Conservation (phyloP, 2,888 invertebrate genomes). For the Tachystola acroxantha region DNA sequence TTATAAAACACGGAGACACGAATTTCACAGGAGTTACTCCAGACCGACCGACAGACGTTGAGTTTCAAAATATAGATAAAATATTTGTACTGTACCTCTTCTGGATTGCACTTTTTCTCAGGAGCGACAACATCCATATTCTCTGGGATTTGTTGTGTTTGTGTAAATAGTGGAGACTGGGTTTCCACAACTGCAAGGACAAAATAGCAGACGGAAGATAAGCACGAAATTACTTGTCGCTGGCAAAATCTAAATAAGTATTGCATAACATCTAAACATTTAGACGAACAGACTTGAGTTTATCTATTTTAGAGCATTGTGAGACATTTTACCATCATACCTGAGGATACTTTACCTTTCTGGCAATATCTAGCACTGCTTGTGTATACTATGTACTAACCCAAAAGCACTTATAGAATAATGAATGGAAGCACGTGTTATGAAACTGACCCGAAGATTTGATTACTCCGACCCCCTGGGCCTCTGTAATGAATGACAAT, state of each 20-base stretch:
- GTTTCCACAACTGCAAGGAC: conserved; percentile 36
- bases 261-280: too few relatives aligned
- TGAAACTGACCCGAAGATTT: conserved; percentile 26
- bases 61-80: too few relatives aligned
- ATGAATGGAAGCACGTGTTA: conserved; percentile 21
- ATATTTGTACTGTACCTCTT: conserved; percentile 27
- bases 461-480: conserved; percentile 29
- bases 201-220: conserved; percentile 36
- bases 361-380: conserved; percentile 12
- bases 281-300: conserved; percentile 1
- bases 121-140: conserved; percentile 30
- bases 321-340: background rate
- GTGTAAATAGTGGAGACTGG: conserved; percentile 19
- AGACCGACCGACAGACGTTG: too few relatives aligned
- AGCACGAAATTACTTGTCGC: conserved; percentile 22
- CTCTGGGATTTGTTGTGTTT: conserved; percentile 27
- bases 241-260: too few relatives aligned
- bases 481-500: conserved; percentile 56
- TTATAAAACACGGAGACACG: background rate
- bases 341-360: conserved; percentile 28
- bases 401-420: conserved; percentile 27
- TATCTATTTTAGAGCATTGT: too few relatives aligned
- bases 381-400: conserved; percentile 15
- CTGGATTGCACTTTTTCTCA: conserved; percentile 22
- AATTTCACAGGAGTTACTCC: too few relatives aligned